phyloP scores from a whole-genome alignment of 2,888 invertebrate genomes.

The Agrotis exclamationis region DNA sequence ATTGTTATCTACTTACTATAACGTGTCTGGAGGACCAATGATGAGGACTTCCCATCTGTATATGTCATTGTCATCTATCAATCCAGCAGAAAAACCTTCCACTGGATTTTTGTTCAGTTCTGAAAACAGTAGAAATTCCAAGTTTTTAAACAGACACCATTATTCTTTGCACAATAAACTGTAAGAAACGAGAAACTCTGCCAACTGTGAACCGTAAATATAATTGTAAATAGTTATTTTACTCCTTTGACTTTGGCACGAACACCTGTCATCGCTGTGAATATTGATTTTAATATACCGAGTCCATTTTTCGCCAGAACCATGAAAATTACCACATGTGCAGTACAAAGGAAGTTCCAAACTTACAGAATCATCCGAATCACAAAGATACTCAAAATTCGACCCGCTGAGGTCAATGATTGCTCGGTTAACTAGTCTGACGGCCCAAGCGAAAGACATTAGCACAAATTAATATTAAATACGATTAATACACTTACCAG shows the following conservation, averaged over 20 bases:
- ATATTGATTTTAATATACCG: conserved; percentile 86
- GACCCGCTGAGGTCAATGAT: conserved; percentile 90
- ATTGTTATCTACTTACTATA: conserved; percentile 95
- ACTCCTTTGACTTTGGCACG: conserved; percentile 77
- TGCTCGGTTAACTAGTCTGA: conserved; percentile 83
- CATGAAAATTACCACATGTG: conserved; percentile 58
- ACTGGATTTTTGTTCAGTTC: conserved; percentile 99
- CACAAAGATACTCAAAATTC: conserved; percentile 84
- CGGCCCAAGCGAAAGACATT: conserved; percentile 77
- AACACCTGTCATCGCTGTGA: conserved; percentile 82
- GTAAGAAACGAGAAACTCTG: conserved; percentile 73
- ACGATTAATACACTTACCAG: conserved; percentile 93
- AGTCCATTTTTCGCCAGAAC: conserved; percentile 49
- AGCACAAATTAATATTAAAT: conserved; percentile 71
- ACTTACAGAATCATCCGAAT: conserved; percentile 61
- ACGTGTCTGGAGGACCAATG: conserved; percentile 99
- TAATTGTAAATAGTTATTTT: conserved; percentile 73
- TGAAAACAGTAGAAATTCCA: conserved; percentile 87
- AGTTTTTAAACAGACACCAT: background rate
- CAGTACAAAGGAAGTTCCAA: conserved; percentile 51
- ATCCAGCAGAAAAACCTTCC: conserved; percentile 99
- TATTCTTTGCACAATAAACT: conserved; percentile 31
- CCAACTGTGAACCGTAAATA: conserved; percentile 77
- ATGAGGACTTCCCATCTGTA: conserved; percentile 99
- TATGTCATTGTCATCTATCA: conserved; percentile 99